Percentiles rank a stretch among this genome's conserved stretches.
Conservation (phyloP, 2,888 invertebrate species). For the Cactoblastis cactorum region DNA sequence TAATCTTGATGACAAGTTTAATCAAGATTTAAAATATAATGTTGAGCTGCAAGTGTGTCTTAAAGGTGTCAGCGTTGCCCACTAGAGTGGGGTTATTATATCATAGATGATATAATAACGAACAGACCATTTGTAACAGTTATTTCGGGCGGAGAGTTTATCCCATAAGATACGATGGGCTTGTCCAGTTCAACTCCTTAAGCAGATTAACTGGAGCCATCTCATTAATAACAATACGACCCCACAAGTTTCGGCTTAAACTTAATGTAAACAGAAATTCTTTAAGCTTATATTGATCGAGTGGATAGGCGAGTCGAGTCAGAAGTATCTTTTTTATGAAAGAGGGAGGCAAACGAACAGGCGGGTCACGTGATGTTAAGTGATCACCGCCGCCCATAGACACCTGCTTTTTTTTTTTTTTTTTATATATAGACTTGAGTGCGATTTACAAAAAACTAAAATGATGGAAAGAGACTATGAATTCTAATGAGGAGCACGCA, state of each 20-base stretch:
- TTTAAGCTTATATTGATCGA: not conserved
- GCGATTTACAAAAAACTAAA: no score
- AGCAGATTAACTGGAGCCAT: slow-evolving; percentile 54
- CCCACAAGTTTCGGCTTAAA: slow-evolving; percentile 24
- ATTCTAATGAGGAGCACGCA: no score
- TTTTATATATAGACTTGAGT: no score
- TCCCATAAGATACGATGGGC: slow-evolving; percentile 30
- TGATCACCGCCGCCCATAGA: no score
- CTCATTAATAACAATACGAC: slow-evolving; percentile 46
- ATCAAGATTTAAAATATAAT: not conserved
- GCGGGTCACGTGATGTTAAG: no score
- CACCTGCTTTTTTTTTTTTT: no score
- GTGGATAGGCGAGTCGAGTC: not conserved
- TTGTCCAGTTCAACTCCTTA: slow-evolving; percentile 40
- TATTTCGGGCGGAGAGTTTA: slow-evolving; percentile 35
- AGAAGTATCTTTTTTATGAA: no score
- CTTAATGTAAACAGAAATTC: slow-evolving; percentile 40
- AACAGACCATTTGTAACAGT: slow-evolving; percentile 33
- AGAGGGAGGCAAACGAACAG: no score
- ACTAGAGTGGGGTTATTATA: no score
- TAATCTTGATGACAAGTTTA: no score
- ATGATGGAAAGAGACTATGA: no score
- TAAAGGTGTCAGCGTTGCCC: slow-evolving; percentile 1
- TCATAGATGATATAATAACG: slow-evolving; percentile 9
- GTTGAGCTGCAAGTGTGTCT: not conserved